A percentile compares a stretch with the other conserved stretches of the same genome.
Evolutionary conservation across 2,888 invertebrate species (phyloP).

Genomic region (Dinocampus coccinellae): DNA sequence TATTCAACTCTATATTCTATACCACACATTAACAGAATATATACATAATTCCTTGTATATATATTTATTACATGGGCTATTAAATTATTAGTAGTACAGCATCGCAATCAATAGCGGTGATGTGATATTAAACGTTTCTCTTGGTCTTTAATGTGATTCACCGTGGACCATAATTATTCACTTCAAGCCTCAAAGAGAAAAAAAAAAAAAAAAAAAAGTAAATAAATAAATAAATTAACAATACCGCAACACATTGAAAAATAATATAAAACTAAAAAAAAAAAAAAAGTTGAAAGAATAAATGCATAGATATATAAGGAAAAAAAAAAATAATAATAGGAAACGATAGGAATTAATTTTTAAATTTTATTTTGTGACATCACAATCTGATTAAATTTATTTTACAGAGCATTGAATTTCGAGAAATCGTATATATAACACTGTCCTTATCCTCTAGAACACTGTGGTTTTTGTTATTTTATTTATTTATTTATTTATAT

Average conservation of each 20-base stretch:
- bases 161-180: neutral
- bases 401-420: neutral
- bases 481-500: conserved; percentile 14
- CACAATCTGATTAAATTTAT: neutral
- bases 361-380: neutral
- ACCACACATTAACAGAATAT: neutral
- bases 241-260: too few relatives aligned
- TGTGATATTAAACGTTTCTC: conserved; percentile 1
- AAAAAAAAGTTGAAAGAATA: too few relatives aligned
- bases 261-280: too few relatives aligned
- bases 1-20: neutral
- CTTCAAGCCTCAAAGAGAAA: neutral
- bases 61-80: neutral
- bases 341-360: neutral
- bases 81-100: neutral
- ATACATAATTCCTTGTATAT: neutral
- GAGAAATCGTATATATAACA: neutral
- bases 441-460: neutral
- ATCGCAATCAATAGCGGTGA: neutral
- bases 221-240: too few relatives aligned
- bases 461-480: neutral
- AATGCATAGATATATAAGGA: neutral
- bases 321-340: neutral
- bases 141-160: neutral
- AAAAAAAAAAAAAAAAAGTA: too few relatives aligned